Evolutionary conservation across 2,888 invertebrate species (phyloP), one percentile per base, ranked within the genome.

Genomic region (Mechanitis messenoides): DNA sequence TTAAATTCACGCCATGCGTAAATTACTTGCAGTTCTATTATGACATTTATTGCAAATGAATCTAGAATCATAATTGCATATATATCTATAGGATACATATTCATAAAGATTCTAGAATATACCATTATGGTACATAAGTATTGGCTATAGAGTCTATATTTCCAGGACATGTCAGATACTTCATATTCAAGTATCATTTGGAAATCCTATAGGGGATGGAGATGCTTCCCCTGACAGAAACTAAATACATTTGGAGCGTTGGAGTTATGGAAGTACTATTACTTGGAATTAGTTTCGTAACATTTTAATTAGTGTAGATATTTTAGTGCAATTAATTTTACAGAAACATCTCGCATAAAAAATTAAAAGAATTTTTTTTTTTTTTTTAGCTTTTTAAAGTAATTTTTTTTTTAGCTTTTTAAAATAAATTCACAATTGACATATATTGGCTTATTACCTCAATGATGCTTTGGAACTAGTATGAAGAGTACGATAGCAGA

Each of bases 221-320:
- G 56, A 9, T 31, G 46, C 33, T 56, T 57, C 57, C 47, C 20
- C 46, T 47, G 57, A 57, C 35, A 47, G 57, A 47, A 57, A 47
- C 38, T 56, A 33, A 35, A 35, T 55, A 38, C 35, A 20, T 55
- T 35, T 31, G 4, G 54, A 38, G 35, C 35, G 35, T 35, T 35
- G 35, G 6, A 35, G 35, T 35, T 35, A 2, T 35, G 35, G 35
- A 35, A 35, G 4, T 9, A n/a, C n/a, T 35, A 38, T 55, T 35
- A 35, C 9, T 42, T 9, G 42, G 42, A 42, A 42, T 42, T 42
- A 42, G 11, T 42, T 42, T 42, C 9, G 42, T 9, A 42, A 42
- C 11, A 42, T 42, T 42, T 42, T 42, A 42, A 42, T 42, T 9
- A 3, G 9, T 1, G 42, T 42, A 42, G 42, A 9, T 11, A 11